These are phyloP conservation scores for Liposcelis brunnea DNA, from an alignment of 2,888 invertebrate genomes.

Conservation along the genomic window DNA sequence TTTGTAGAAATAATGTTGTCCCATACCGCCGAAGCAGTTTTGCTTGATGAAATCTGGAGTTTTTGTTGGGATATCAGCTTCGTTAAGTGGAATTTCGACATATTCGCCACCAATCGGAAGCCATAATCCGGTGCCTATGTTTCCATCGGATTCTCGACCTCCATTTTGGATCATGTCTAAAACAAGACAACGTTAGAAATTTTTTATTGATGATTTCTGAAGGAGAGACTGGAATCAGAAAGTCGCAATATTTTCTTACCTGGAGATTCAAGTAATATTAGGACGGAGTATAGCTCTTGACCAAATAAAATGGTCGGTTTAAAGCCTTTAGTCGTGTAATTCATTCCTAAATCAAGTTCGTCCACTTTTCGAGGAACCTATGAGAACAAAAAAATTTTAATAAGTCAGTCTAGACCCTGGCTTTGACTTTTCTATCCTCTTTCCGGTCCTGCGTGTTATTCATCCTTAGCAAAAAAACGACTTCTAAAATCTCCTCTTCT, in stretches of 20 bases:
- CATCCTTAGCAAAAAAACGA: too few species aligned
- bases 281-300: neutral
- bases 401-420: too few species aligned
- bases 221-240: too few species aligned
- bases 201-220: too few species aligned
- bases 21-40: conserved; percentile 29
- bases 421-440: too few species aligned
- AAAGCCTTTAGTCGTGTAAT: conserved; percentile 1
- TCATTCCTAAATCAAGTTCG: neutral
- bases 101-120: conserved; percentile 26
- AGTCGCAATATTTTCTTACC: neutral
- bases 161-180: neutral
- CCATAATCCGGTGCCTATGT: conserved; percentile 25
- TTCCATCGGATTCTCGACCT: neutral
- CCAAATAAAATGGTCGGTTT: neutral
- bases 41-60: conserved; percentile 24
- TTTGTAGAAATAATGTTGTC: conserved; percentile 19
- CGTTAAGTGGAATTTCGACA: conserved; percentile 26
- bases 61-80: conserved; percentile 26
- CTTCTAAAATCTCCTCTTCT: too few species aligned
- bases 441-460: too few species aligned
- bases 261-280: neutral
- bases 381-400: neutral
- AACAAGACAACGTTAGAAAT: neutral
- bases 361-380: conserved; percentile 1